Percentiles rank a stretch among this genome's conserved stretches.
These are phyloP conservation scores for Ranitomeya variabilis DNA, from an alignment of 2,113 vertebrate species.

Conservation along the genomic window DNA sequence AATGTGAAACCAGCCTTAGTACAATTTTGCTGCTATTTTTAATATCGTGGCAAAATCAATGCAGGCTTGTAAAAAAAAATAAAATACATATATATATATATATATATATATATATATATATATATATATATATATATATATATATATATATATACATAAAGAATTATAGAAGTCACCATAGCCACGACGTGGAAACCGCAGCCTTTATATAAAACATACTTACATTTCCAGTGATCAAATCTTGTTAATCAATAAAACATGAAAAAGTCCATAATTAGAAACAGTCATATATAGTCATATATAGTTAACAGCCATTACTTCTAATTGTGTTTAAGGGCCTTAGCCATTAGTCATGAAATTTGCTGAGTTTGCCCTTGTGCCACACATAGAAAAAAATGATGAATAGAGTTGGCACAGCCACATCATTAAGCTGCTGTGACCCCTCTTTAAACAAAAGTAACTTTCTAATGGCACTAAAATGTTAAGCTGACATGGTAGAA, in stretches of 20 bases:
- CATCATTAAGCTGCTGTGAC: constrained; percentile 60
- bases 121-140: too few species aligned
- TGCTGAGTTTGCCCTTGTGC: constrained; percentile 62
- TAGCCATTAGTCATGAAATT: constrained; percentile 61
- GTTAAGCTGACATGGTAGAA: constrained; percentile 60
- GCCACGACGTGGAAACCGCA: too few species aligned
- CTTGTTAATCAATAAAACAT: background rate
- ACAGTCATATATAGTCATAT: constrained; percentile 35
- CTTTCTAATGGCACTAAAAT: constrained; percentile 58
- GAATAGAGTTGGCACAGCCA: constrained; percentile 48
- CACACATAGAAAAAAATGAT: constrained; percentile 2
- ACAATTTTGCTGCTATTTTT: too few species aligned
- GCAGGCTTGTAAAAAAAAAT: too few species aligned
- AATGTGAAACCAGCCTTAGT: too few species aligned
- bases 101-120: too few species aligned
- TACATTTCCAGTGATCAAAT: background rate
- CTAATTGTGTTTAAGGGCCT: constrained; percentile 58
- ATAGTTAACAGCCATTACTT: constrained; percentile 52
- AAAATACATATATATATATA: too few species aligned
- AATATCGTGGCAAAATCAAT: too few species aligned
- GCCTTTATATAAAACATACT: too few species aligned
- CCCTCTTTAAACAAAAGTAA: constrained; percentile 30
- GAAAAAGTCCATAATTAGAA: background rate
- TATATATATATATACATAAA: too few species aligned
- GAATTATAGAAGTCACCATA: too few species aligned